Base-by-base conservation (phyloP, 2,888 invertebrate genomes). In the Oscheius sp. region DNA sequence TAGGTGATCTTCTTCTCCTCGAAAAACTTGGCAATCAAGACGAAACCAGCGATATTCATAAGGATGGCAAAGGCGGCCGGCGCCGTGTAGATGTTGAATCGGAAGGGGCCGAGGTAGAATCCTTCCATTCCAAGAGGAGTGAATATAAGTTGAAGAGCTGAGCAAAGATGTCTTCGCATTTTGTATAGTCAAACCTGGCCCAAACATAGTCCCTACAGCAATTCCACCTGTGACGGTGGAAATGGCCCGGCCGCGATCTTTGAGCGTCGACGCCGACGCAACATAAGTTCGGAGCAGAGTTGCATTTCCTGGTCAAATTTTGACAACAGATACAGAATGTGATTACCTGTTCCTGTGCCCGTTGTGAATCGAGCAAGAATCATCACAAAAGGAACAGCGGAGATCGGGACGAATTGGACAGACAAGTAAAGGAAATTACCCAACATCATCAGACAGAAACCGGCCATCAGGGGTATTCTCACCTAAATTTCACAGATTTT, bases 181-280 rank as follows among this genome's bases (percentile, higher is more conserved):
- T 56, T 56, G 5, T 16, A 3, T 18, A 2, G 6, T 29, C 16
- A 9, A 23, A 75, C 76, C 79, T 18, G 83, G 83, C 1, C 83
- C 83, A 21, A 79, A 52, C 81, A 80, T 77, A 21, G 74, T 75
- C 21, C 83, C 83, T 2, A 84, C 45, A n/a, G 83, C 78, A 12
- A 83, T 76, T n/a, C 83, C 83, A 13, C 83, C 81, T 12, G 77
- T 79, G 12, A 81, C 79, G 55, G 73, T 76, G 1, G 83, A 77
- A 23, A 83, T 75, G 0, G 82, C 83, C 45, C 78, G 35, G 12
- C 80, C 73, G 27, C 83, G 71, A 49, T 83, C 83, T 35, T 74
- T 73, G 2, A 72, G 53, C 0, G 82, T 78, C 9, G 83, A 81
- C 1, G 83, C 80, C 5, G 81, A 76, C 12, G 79, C 75, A 5